Base-by-base conservation (phyloP, 2,888 invertebrate genomes). In the Celastrina argiolus region DNA sequence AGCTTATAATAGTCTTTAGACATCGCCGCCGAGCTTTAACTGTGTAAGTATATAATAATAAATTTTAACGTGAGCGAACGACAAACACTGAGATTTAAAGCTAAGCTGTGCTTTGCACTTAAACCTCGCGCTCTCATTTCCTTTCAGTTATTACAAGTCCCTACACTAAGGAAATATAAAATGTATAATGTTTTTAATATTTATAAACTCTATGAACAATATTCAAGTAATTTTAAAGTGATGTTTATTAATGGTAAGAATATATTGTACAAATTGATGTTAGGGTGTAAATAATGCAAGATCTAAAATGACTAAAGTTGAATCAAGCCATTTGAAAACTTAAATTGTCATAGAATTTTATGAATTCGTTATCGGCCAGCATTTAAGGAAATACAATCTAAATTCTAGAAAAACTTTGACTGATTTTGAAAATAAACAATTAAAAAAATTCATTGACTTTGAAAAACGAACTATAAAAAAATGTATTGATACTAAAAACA, bases 141-240 rank as follows among this genome's bases (percentile, higher is more conserved):
- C 51, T 51, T 22, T 26, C 51, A 51, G 22, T 51, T 22, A 51
- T 51, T 36, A 51, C 51, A 51, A 51, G 51, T 51, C 51, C 12
- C 18, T 22, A 51, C 51, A 51, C 51, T 51, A 51, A 51, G 22
- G 22, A 51, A 51, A 51, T 51, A 26, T 51, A 26, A 51, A 51
- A 51, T 51, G 22, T 10, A 51, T 22, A 51, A 22, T 51, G 5
- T 22, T 22, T 51, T 51, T 12, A 4, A 51, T 51, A 51, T 51
- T 51, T 22, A 51, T 51, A 51, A 14, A 18, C 3, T 10, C 8
- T 45, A 10, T 10, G 16, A 45, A 45, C 8, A 12, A 51, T 51
- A 10, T 51, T 22, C 10, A 4, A 2, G 12, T 5, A 51, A 6
- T 45, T 8, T 12, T 34, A 34, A 34, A 59, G n/a, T 16, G 8